phyloP scores from a whole-genome alignment of 1,140 invertebrate genomes.

The Pogonomyrmex californicus region DNA sequence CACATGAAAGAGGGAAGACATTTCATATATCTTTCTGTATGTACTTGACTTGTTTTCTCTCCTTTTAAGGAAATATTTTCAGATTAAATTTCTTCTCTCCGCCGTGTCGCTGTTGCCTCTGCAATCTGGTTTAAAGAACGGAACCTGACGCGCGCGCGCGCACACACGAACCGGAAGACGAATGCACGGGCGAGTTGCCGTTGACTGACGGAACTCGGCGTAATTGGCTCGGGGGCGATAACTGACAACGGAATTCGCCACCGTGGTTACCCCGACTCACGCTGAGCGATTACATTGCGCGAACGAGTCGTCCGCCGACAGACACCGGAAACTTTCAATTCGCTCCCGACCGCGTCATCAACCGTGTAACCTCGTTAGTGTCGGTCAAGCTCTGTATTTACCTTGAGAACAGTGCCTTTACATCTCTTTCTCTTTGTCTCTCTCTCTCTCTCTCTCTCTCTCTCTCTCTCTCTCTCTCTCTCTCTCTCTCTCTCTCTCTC shows the following conservation, averaged over 20 bases:
- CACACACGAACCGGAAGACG: slow-evolving; percentile 16
- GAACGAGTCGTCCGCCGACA: slow-evolving; percentile 14
- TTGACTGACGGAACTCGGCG: slow-evolving; percentile 30
- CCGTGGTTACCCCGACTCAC: slow-evolving; percentile 23
- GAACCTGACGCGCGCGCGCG: slow-evolving; percentile 3
- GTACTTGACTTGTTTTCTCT: neutral
- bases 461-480: neutral
- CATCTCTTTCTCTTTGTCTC: neutral
- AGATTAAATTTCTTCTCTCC: slow-evolving; percentile 24
- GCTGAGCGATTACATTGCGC: slow-evolving; percentile 16
- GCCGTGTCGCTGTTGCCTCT: neutral
- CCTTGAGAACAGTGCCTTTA: slow-evolving; percentile 14
- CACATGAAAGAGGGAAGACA: neutral
- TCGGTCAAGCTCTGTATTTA: slow-evolving; percentile 36
- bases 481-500: neutral
- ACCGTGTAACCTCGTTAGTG: slow-evolving; percentile 43
- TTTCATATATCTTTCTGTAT: neutral
- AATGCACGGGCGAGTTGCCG: slow-evolving; percentile 21
- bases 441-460: neutral
- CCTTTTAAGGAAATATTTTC: neutral
- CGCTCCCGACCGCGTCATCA: slow-evolving; percentile 50
- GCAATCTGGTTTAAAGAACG: slow-evolving; percentile 10
- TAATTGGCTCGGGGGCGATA: slow-evolving; percentile 49
- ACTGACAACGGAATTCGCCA: slow-evolving; percentile 26
- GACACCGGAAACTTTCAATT: slow-evolving; percentile 58